Base-by-base conservation (phyloP, 1,140 invertebrate species). In the Calliopsis andreniformis region DNA sequence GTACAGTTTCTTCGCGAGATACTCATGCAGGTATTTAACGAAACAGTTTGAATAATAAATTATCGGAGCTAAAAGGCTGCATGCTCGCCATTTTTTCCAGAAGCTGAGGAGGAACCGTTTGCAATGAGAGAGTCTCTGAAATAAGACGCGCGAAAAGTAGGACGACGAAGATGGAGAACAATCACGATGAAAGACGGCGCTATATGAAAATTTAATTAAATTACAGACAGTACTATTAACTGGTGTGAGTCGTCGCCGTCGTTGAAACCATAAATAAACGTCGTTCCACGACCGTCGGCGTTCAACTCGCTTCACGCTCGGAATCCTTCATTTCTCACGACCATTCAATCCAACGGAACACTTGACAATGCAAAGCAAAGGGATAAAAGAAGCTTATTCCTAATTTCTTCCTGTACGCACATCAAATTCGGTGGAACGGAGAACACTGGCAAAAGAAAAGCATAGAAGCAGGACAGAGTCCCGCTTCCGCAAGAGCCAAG, bases 121-220 rank as follows among this genome's bases (percentile, higher is more conserved):
- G 43, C 30, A 14, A 51, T 2, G 45, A 51, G 45, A 32, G 30
- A 73, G 25, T 55, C 25, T 42, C 42, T 64, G 14, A 45, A 49
- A 51, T 30, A 32, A 30, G 53, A 58, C 28, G 10, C 42, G 53
- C 1, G 63, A 30, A 73, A 73, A 73, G n/a, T 73, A 55, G 70
- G 39, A 23, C 63, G 63, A 30, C 35, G 14, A 30, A 12, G 18
- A 28, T 10, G 10, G 30, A 28, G 10, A 5, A 25, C 8, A 16
- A 25, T 5, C 18, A 35, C 43, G 32, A 30, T 7, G 47, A 43
- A 63, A 64, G 47, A 30, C 47, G 45, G 20, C 16, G 18, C 14
- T 7, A n/a, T 1, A 6, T 5, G 47, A 28, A 58, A 75, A 75
- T 75, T 75, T 68, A 75, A 75, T 75, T 68, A 75, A 67, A 75